These are phyloP conservation scores for Phylloscopus whistleri DNA, from an alignment of 2,113 vertebrate species.

Conservation along the genomic window DNA sequence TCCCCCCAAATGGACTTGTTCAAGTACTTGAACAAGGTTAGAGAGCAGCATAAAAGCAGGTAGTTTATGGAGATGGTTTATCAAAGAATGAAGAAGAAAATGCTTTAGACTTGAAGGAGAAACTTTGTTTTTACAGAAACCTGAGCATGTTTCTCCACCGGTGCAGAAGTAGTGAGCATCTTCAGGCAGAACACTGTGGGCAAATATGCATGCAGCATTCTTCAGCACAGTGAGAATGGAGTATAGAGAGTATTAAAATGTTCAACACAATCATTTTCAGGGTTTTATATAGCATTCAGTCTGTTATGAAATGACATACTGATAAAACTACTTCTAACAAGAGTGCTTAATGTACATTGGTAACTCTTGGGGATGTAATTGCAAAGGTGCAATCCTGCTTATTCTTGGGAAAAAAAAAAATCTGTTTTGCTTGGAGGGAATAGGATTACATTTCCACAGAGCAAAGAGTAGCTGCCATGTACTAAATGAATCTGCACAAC, in stretches of 20 bases:
- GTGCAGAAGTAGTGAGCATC: not conserved
- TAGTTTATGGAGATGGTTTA: not conserved
- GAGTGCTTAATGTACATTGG: not conserved
- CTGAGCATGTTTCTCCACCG: not conserved
- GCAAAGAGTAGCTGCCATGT: not conserved
- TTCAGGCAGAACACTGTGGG: not conserved
- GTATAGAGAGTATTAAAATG: not conserved
- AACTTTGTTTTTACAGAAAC: not conserved
- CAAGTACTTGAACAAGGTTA: not conserved
- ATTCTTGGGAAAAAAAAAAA: not conserved
- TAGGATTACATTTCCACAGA: not conserved
- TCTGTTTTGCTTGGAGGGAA: not conserved
- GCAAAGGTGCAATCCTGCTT: not conserved
- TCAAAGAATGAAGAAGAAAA: not conserved
- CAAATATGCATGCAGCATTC: not conserved
- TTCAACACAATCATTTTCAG: not conserved
- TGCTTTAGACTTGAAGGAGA: not conserved
- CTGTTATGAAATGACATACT: not conserved
- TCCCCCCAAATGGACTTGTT: not conserved
- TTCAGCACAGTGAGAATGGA: not conserved
- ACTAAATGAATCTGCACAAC: not conserved
- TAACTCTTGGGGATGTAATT: not conserved
- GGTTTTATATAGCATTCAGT: not conserved
- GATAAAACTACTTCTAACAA: not conserved
- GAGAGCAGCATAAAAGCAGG: not conserved